phyloP scores from a whole-genome alignment of 2,888 invertebrate genomes.

The Leucoma salicis region DNA sequence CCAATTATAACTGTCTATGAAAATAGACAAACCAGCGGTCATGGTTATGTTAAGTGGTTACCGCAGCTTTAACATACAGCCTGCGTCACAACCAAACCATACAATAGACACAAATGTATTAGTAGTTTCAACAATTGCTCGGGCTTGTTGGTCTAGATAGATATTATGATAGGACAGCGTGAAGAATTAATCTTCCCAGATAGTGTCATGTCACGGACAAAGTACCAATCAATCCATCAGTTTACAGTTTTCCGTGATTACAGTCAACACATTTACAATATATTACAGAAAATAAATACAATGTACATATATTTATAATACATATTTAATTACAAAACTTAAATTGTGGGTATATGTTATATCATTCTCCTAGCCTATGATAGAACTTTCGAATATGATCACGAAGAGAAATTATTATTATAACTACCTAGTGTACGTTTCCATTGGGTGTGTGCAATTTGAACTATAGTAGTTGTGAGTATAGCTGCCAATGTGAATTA shows the following conservation, averaged over 20 bases:
- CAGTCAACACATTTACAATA: conserved; percentile 44
- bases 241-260: conserved; percentile 37
- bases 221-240: conserved; percentile 29
- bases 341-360: conserved; percentile 63
- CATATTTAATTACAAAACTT: conserved; percentile 50
- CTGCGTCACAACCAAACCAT: too few species aligned
- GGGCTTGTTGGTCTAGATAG: too few species aligned
- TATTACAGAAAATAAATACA: conserved; percentile 41
- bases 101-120: too few species aligned
- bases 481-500: conserved; percentile 64
- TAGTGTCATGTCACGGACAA: too few species aligned
- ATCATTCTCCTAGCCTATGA: conserved; percentile 81
- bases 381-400: conserved; percentile 80
- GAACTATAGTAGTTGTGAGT: conserved; percentile 66
- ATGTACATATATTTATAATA: conserved; percentile 44
- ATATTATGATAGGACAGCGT: too few species aligned
- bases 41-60: too few species aligned
- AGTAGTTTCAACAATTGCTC: too few species aligned
- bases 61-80: too few species aligned
- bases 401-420: conserved; percentile 80
- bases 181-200: too few species aligned
- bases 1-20: too few species aligned
- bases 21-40: too few species aligned
- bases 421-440: conserved; percentile 78
- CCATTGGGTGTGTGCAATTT: conserved; percentile 72